Base-by-base conservation (phyloP, 2,797 vertebrate genomes). In the Borostomias antarcticus region DNA sequence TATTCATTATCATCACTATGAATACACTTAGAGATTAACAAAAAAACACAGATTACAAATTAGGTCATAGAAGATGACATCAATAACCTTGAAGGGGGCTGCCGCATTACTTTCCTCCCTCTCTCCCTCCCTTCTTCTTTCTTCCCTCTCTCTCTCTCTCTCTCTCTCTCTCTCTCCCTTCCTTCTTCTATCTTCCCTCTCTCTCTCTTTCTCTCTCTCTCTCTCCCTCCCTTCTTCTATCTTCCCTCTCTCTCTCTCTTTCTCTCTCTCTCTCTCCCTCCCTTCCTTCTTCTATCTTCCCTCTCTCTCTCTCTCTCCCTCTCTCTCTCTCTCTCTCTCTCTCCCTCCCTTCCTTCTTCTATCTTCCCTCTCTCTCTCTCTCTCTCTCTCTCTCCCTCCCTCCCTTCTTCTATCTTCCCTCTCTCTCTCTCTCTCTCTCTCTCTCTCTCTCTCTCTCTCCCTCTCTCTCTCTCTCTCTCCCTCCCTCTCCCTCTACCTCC, bases 31-130 rank as follows among this genome's bases (percentile, higher is more conserved):
- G 59, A 60, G 69, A 76, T 76, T 77, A 68, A 62, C 58, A 65
- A 78, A 67, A 62, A 75, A 72, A 81, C 69, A 62, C 73, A 76
- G 73, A 77, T 80, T 76, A 77, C 75, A 86, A 86, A 86, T 81
- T 77, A 74, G 82, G 77, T 78, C 80, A 80, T 81, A 70, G 78
- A 85, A 78, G 72, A 79, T 74, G 74, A 77, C 73, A 79, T 78
- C 65, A 81, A 78, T 81, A 80, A 82, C 78, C 80, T 84, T 82
- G 78, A 81, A 72, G 70, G 66, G 74, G 66, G 62, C 74, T 79
- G 73, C 71, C 25, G 64, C 70, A 68, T 68, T 61, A 61, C 69
- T 70, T 60, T 53, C 64, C 56, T 58, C 68, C 23, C 59, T 26
- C 53, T 62, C 58, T 58, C 50, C 64, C 71, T 47, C 11, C n/a